Conservation (phyloP, 2,113 vertebrate genomes). For the Chionodraco myersi region DNA sequence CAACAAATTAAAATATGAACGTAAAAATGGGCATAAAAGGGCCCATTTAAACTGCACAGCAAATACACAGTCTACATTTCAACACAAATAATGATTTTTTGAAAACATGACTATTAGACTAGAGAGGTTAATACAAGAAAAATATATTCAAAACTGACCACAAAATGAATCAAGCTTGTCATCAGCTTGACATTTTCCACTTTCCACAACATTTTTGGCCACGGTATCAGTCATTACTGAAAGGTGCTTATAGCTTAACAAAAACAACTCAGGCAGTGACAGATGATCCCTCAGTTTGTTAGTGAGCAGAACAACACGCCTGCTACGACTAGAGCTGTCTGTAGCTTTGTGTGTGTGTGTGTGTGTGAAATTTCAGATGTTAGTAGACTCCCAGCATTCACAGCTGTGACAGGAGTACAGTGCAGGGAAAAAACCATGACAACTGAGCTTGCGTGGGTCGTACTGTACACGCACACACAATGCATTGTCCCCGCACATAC, state of each 20-base stretch:
- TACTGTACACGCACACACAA: conserved; percentile 26
- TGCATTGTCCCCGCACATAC: conserved; percentile 20
- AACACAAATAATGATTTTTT: not conserved
- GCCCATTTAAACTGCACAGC: too few relatives aligned
- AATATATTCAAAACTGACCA: not conserved
- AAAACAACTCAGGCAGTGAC: not conserved
- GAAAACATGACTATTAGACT: not conserved
- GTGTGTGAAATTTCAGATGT: conserved; percentile 14
- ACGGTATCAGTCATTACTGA: not conserved
- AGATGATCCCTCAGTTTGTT: not conserved
- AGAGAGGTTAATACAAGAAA: not conserved
- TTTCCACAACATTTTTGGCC: not conserved
- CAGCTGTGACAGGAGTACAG: conserved; percentile 50
- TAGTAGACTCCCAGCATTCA: conserved; percentile 21
- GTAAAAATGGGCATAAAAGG: too few relatives aligned
- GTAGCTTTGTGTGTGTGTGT: not conserved
- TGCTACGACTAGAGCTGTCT: not conserved
- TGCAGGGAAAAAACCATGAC: conserved; percentile 51
- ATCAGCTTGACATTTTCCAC: not conserved
- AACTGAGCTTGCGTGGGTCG: conserved; percentile 44
- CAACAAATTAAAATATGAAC: not conserved
- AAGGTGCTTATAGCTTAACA: not conserved
- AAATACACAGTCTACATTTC: too few relatives aligned
- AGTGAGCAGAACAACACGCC: conserved; percentile 5
- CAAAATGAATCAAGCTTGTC: not conserved